Evolutionary conservation across 2,113 vertebrate genomes (phyloP).

Genomic region (Athene noctua): DNA sequence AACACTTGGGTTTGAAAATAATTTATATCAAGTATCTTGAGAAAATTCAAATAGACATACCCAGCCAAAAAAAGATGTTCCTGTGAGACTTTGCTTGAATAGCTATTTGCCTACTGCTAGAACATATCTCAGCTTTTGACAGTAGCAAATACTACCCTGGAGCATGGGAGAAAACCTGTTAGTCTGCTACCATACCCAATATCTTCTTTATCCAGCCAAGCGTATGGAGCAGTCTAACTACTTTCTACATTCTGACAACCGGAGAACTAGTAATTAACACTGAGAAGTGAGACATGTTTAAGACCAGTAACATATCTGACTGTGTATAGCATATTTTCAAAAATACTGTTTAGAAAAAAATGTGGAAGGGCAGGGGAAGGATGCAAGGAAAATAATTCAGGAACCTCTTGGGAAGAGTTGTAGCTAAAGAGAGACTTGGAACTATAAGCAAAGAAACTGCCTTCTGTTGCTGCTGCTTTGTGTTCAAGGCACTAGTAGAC

Average conservation of each 20-base stretch:
- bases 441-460: not conserved
- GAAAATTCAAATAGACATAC: not conserved
- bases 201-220: not conserved
- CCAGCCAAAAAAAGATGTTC: not conserved
- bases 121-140: not conserved
- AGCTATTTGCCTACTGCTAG: not conserved
- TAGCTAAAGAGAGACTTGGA: not conserved
- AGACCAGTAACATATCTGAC: not conserved
- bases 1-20: not conserved
- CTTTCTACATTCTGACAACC: not conserved
- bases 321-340: not conserved
- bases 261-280: not conserved
- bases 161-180: not conserved
- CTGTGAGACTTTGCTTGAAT: not conserved
- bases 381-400: not conserved
- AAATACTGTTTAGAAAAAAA: not conserved
- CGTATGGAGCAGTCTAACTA: not conserved
- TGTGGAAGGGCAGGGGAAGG: not conserved
- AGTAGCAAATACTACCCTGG: not conserved
- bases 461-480: not conserved
- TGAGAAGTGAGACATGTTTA: not conserved
- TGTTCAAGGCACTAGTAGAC: not conserved
- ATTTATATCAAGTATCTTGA: not conserved
- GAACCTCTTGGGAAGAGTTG: not conserved
- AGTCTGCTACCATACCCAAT: not conserved